Conservation (phyloP, 1,140 invertebrate species). For the Drosophila kikkawai region DNA sequence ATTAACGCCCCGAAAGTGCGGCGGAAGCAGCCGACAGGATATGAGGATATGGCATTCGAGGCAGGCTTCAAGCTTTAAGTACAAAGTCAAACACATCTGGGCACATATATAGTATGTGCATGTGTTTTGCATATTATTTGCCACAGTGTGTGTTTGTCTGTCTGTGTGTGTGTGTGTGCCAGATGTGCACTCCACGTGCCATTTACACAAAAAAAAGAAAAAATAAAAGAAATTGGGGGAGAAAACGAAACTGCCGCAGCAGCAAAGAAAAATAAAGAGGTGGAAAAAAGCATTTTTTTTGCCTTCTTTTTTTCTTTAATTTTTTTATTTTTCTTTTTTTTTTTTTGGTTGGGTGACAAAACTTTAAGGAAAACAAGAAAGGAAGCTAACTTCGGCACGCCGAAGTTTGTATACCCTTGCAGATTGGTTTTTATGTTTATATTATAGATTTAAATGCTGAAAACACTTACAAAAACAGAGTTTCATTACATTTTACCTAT, state of each 20-base stretch:
- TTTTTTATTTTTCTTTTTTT: background rate
- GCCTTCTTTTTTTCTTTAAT: background rate
- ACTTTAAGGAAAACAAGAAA: constrained; percentile 64
- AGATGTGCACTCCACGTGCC: constrained; percentile 76
- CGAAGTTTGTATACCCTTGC: too few relatives aligned
- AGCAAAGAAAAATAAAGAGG: constrained; percentile 44
- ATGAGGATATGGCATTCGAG: constrained; percentile 70
- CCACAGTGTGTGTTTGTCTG: constrained; percentile 5
- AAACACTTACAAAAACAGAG: too few relatives aligned
- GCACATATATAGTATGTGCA: constrained; percentile 6
- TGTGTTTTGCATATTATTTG: constrained; percentile 53
- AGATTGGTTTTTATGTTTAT: too few relatives aligned
- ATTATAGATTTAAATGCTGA: too few relatives aligned
- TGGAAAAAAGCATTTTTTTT: constrained; percentile 50
- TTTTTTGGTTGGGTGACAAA: constrained; percentile 50
- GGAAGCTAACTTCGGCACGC: too few relatives aligned
- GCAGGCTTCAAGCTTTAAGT: constrained; percentile 64
- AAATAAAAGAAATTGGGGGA: background rate
- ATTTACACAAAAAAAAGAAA: constrained; percentile 45
- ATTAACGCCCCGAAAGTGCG: constrained; percentile 65
- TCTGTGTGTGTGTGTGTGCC: constrained; percentile 50
- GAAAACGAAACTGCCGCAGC: constrained; percentile 52
- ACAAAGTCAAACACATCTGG: constrained; percentile 65
- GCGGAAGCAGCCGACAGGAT: constrained; percentile 72
- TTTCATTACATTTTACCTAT: too few relatives aligned